These are phyloP conservation scores for Alca torda DNA, from an alignment of 2,797 vertebrate species.

Conservation along the genomic window DNA sequence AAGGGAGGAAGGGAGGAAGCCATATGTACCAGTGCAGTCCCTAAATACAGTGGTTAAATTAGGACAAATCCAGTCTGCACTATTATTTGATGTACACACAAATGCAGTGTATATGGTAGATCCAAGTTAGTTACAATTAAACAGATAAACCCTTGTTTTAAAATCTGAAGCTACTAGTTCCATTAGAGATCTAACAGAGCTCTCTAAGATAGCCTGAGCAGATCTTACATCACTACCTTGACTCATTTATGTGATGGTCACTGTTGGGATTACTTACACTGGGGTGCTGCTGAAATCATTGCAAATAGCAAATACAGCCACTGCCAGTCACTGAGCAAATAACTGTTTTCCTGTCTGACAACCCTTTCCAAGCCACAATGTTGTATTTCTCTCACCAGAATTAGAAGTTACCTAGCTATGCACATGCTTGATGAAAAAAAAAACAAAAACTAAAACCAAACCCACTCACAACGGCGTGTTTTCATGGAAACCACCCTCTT, in stretches of 20 bases:
- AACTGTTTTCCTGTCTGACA: not conserved
- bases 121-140: not conserved
- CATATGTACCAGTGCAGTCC: not conserved
- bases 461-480: not conserved
- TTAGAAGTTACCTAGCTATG: not conserved
- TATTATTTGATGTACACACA: not conserved
- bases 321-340: not conserved
- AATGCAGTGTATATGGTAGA: not conserved
- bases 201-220: not conserved
- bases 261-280: not conserved
- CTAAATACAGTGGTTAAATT: not conserved
- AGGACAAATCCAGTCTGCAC: not conserved
- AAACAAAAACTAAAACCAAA: fast-evolving
- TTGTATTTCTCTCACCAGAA: not conserved
- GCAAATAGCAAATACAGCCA: not conserved
- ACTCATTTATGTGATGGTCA: not conserved
- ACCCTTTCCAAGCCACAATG: not conserved
- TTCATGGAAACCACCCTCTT: not conserved
- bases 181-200: not conserved
- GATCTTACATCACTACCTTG: not conserved
- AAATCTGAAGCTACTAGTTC: not conserved
- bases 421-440: not conserved
- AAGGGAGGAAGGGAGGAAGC: not conserved
- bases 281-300: not conserved
- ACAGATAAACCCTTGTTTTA: not conserved